Base-by-base conservation (phyloP, 92 coral and sea anemone genomes). In the Epizoanthus ramosus region DNA sequence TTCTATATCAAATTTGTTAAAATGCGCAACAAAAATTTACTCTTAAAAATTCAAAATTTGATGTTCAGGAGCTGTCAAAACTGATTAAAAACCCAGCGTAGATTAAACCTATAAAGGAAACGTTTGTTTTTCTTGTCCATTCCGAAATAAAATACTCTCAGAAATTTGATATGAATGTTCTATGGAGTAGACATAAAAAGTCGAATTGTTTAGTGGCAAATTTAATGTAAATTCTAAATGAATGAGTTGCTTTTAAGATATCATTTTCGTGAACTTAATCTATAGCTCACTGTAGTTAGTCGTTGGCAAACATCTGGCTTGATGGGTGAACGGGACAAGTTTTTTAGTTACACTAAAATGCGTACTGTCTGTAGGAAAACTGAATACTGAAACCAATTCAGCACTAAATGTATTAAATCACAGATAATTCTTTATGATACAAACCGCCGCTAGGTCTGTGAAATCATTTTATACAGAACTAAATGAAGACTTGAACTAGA, bases 221-320 rank as follows among this genome's bases (percentile, higher is more conserved):
- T 77, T 77, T 77, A 77, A 77, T 77, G 82, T 41, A 77, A 77
- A 43, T 77, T 61, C 10, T 21, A 35, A 41, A 77, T 57, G 50
- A 77, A 77, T 21, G n/a, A 75, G 60, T 65, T 61, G 82, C 82
- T 77, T 60, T 77, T 63, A 63, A 77, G 82, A 77, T 77, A 77
- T 77, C 82, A 77, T 68, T 77, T 77, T 77, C 59, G 57, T 65
- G 71, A 77, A 61, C 25, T 77, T 43, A 65, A 77, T 77, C 70
- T 39, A 37, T n/a, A 52, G 82, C 35, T 77, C 61, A 14, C 66
- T 61, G 59, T 47, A 53, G 58, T 77, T 35, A 39, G 71, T 60
- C 18, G 58, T 19, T 10, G 81, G 71, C 8, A 45, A 37, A 77
- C 82, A 77, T 60, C 82, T 77, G 82, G 41, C 82, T 39, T 21